Base-by-base conservation (phyloP, 1,140 invertebrate species). In the Himalopsyche phryganea region DNA sequence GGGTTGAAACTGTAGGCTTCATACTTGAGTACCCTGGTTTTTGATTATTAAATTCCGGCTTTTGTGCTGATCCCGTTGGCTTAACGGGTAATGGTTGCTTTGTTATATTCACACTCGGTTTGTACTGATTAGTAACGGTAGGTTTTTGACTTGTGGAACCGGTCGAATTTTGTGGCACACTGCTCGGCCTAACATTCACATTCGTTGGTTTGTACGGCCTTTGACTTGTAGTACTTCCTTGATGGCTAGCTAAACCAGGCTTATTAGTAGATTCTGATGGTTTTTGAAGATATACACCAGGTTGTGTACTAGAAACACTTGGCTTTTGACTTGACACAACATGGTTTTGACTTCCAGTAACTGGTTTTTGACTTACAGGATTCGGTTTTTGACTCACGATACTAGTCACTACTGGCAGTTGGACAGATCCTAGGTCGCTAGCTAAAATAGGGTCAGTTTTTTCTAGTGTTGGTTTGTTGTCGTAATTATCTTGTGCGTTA, bases 391-490 rank as follows among this genome's bases (percentile, higher is more conserved):
- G 11, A 40, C 11, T 40, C 4, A 11, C 5, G 11, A 15, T 15
- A 17, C 13, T n/a, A n/a, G n/a, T n/a, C n/a, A n/a, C n/a, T n/a
- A n/a, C n/a, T n/a, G n/a, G n/a, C n/a, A 41, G 17, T 46, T 45
- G 18, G 14, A 48, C 18, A 14, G 50, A 44, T 58, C 33, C 65
- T 69, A 3, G 63, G 6, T 66, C 66, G 56, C 66, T 68, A 3
- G 65, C 65, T 11, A 40, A 40, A 11, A 28, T 3, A 5, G 23
- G 23, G 23, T 28, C 23, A 28, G 23, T 28, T 9, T 28, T 28
- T 28, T 28, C 23, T 9, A 28, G 23, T 5, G 23, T 28, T 28
- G 23, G 23, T 9, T 28, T 28, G 9, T 28, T 28, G 23, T 28
- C 23, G 23, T 28, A 28, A 28, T 9, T 28, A 5, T 9, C 14